phyloP scores from a whole-genome alignment of 2,888 invertebrate species.

The Mamestra brassicae region DNA sequence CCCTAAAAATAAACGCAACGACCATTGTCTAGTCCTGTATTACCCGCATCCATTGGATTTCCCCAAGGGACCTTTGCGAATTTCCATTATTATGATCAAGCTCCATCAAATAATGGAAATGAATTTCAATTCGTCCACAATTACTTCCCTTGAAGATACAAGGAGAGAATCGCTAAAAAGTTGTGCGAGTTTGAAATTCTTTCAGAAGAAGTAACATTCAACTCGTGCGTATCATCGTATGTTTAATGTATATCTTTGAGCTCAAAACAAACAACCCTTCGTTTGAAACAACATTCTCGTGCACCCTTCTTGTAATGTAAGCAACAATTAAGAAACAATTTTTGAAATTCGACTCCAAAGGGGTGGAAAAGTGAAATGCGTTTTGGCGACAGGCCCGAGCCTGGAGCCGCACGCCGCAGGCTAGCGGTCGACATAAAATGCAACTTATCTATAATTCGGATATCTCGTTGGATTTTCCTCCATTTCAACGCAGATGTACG shows the following conservation, averaged over 20 bases:
- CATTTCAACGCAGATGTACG: conserved; percentile 19
- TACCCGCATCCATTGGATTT: not conserved
- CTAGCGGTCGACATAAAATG: conserved; percentile 51
- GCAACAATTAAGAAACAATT: conserved; percentile 66
- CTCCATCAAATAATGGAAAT: conserved; percentile 10
- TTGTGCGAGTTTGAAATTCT: conserved; percentile 7
- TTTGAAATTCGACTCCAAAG: conserved; percentile 58
- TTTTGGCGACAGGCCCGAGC: conserved; percentile 38
- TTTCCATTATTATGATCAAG: conserved; percentile 11
- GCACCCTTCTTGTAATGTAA: conserved; percentile 61
- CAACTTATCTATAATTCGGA: conserved; percentile 54
- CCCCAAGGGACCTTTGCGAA: not conserved
- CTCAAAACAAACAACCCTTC: conserved; percentile 47
- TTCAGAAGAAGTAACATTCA: conserved; percentile 19
- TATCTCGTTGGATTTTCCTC: conserved; percentile 41
- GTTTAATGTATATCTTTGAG: conserved; percentile 39
- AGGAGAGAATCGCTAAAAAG: conserved; percentile 11
- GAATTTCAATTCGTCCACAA: conserved; percentile 10
- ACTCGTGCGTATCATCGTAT: conserved; percentile 25
- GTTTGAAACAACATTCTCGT: conserved; percentile 49
- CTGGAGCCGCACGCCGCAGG: conserved; percentile 49
- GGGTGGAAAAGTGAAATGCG: conserved; percentile 59
- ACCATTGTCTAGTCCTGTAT: not conserved
- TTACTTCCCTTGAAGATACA: conserved; percentile 12
- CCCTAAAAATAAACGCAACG: not conserved